phyloP scores from a whole-genome alignment of 2,113 vertebrate species.

The Pipa parva region DNA sequence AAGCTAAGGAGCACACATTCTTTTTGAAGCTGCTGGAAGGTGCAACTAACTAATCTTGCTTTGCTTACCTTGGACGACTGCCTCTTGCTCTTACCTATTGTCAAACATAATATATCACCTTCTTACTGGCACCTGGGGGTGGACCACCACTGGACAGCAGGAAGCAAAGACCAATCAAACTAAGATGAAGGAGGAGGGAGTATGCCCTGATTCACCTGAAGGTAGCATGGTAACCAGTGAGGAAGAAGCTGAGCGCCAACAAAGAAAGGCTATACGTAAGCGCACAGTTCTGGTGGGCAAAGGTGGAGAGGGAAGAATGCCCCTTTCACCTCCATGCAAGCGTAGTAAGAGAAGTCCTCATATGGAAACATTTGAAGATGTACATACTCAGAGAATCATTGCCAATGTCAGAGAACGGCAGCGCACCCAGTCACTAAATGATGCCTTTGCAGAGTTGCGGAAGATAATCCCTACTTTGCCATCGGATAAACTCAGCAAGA shows the following conservation, averaged over 20 bases:
- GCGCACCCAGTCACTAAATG: constrained; percentile 81
- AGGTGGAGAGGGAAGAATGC: constrained; percentile 53
- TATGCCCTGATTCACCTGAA: constrained; percentile 73
- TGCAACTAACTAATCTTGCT: constrained; percentile 14
- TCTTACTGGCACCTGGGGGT: constrained; percentile 27
- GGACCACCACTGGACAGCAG: constrained; percentile 39
- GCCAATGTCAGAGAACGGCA: constrained; percentile 83
- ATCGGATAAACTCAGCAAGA: constrained; percentile 87
- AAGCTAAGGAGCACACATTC: constrained; percentile 27
- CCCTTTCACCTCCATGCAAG: constrained; percentile 57
- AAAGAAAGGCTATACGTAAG: constrained; percentile 67
- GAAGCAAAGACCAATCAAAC: constrained; percentile 3
- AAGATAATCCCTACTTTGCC: constrained; percentile 86
- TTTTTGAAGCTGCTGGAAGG: constrained; percentile 30
- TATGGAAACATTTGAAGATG: constrained; percentile 71
- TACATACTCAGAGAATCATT: constrained; percentile 77
- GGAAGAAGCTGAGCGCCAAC: constrained; percentile 65
- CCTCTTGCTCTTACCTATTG: neutral
- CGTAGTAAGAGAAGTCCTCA: constrained; percentile 57
- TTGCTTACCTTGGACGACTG: neutral
- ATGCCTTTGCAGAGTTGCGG: constrained; percentile 78
- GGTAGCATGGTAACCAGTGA: constrained; percentile 73
- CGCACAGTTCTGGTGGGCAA: constrained; percentile 61
- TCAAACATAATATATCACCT: neutral
- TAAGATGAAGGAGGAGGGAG: constrained; percentile 74